Percentiles rank a stretch among this genome's conserved stretches.
Conservation (phyloP, 2,797 vertebrate genomes). For the Alfaro cultratus region DNA sequence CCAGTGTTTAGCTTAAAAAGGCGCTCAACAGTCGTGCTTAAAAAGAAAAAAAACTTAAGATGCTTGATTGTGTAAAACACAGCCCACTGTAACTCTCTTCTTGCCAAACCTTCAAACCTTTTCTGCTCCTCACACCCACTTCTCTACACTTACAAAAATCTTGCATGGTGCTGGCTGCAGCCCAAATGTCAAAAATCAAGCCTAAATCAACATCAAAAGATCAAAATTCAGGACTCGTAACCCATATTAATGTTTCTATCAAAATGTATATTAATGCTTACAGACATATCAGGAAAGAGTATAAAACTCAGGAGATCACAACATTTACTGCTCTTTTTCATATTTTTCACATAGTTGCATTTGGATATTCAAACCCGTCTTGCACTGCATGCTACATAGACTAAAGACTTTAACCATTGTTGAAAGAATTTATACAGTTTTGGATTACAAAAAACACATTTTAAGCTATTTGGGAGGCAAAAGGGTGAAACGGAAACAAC, state of each 20-base stretch:
- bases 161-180: conserved; percentile 28
- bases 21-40: conserved; percentile 8
- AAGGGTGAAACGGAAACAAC: conserved; percentile 34
- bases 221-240: conserved; percentile 17
- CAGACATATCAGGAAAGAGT: conserved; percentile 18
- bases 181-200: conserved; percentile 36
- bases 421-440: neutral
- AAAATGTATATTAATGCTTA: conserved; percentile 31
- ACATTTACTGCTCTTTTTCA: conserved; percentile 10
- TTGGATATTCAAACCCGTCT: conserved; percentile 22
- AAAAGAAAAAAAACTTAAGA: conserved; percentile 25
- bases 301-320: neutral
- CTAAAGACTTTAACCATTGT: neutral
- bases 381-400: conserved; percentile 1
- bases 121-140: conserved; percentile 53
- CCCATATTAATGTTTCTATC: conserved; percentile 38
- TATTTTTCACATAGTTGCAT: neutral
- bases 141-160: conserved; percentile 42
- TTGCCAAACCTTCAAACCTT: conserved; percentile 38
- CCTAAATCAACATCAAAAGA: conserved; percentile 33
- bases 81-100: conserved; percentile 20
- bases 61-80: conserved; percentile 39
- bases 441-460: conserved; percentile 38
- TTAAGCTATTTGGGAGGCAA: conserved; percentile 26
- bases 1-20: conserved; percentile 18